Conservation (phyloP, 1,140 invertebrate genomes). For the Ceratoteleas bidentatus region DNA sequence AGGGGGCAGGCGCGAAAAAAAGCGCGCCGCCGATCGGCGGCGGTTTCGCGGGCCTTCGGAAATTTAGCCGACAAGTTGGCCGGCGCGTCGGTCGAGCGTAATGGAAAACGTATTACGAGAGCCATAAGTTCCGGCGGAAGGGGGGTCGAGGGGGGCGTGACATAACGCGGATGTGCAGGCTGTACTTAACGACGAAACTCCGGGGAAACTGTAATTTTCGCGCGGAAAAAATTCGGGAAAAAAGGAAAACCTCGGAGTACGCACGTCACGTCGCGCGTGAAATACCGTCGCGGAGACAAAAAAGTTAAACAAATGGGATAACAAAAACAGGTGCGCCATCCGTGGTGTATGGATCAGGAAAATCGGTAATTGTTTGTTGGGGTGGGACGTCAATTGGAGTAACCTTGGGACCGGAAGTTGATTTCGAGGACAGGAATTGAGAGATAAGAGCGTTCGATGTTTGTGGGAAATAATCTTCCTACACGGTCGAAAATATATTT, state of each 20-base stretch:
- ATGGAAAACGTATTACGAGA: constrained; percentile 77
- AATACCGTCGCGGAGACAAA: constrained; percentile 47
- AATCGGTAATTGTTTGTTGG: constrained; percentile 40
- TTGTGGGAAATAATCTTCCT: no score
- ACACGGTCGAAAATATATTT: no score
- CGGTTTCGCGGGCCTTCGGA: constrained; percentile 36
- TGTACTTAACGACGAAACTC: constrained; percentile 80
- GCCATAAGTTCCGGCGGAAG: constrained; percentile 72
- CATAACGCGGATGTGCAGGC: constrained; percentile 79
- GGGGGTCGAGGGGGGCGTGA: constrained; percentile 63
- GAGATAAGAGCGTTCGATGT: background rate
- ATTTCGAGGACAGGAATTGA: background rate
- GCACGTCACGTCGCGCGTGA: constrained; percentile 65
- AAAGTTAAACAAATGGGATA: constrained; percentile 58
- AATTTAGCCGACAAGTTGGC: constrained; percentile 53
- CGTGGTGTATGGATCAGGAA: constrained; percentile 22
- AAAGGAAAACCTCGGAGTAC: constrained; percentile 63
- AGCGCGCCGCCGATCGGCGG: background rate
- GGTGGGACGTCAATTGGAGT: no score
- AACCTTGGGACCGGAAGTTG: background rate
- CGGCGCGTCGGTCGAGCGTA: constrained; percentile 63
- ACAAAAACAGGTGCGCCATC: constrained; percentile 44
- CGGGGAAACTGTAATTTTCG: constrained; percentile 78
- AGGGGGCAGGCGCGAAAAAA: background rate
- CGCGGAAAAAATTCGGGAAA: constrained; percentile 63